Percentiles rank a stretch among this genome's conserved stretches.
phyloP scores from a whole-genome alignment of 2,797 vertebrate species.

The Meriones psammophilus region DNA sequence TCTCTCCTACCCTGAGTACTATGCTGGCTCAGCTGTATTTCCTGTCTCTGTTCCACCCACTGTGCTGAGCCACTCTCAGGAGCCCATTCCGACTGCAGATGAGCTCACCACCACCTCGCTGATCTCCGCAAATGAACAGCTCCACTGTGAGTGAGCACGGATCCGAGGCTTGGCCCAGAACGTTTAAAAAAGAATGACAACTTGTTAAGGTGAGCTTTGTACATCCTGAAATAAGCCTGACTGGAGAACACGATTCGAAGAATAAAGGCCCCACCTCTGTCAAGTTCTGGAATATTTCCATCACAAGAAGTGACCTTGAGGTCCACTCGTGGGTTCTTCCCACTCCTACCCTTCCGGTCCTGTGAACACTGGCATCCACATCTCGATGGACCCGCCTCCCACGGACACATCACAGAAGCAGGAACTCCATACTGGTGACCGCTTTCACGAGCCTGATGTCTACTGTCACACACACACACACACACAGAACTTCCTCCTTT shows the following conservation, averaged over 20 bases:
- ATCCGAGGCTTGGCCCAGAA: neutral
- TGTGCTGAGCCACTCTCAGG: neutral
- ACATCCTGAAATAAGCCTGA: no score
- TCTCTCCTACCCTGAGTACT: no score
- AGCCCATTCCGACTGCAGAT: neutral
- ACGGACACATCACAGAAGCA: neutral
- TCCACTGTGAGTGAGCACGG: neutral
- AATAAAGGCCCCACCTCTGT: neutral
- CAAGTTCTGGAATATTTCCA: no score
- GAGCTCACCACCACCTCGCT: neutral
- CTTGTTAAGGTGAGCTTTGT: neutral
- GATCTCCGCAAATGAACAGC: no score
- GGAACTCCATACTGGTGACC: neutral
- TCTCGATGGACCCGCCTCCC: neutral
- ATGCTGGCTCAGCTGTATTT: no score
- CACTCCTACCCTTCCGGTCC: neutral
- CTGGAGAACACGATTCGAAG: neutral
- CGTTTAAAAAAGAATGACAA: neutral
- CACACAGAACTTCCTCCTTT: neutral
- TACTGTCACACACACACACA: neutral
- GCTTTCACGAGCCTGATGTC: neutral
- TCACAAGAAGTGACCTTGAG: no score
- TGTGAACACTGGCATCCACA: neutral
- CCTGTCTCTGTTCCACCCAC: neutral
- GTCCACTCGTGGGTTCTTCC: no score